Base-by-base conservation (phyloP, 2,888 invertebrate species). In the Calliphora vomitoria region DNA sequence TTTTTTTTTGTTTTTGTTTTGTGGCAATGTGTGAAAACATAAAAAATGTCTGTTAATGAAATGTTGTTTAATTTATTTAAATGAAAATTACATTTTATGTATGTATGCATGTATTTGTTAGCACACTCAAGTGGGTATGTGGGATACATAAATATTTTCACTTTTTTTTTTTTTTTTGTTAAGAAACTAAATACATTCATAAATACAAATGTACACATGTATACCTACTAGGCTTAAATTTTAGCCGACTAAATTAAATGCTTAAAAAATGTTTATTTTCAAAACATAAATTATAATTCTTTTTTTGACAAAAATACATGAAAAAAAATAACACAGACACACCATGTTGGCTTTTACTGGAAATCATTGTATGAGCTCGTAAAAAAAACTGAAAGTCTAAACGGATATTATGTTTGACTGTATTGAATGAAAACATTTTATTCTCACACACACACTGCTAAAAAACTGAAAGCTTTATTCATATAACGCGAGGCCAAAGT, bases 61-160 rank as follows among this genome's bases (percentile, higher is more conserved):
- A 64, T 64, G 11, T 64, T 64, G 8, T 64, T 64, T 64, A 64
- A 41, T 38, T 38, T 64, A 35, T 60, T 60, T 60, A 10, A 35
- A 41, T 35, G 64, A 20, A 18, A 38, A n/a, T 64, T 64, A 31
- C 15, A 31, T 60, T 60, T 60, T 60, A 15, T 55, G 15, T n/a
- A 31, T 31, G 8, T 25, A 31, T 44, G 10, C 10, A 44, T n/a
- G n/a, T 31, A 55, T 72, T 58, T n/a, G 41, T 25, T 41, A 25
- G 10, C 38, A 58, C 31, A 72, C 71, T 55, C 35, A 38, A 15
- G 53, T 38, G 38, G 38, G 35, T 71, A 38, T 72, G 15, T 55
- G 55, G 18, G 1, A 38, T 15, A 72, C 4, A 72, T 55, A 8
- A 20, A 20, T 6, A 20, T 20, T 38, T 35, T 35, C 35, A 35